Conservation (phyloP, 2,113 vertebrate species). For the Daphoenositta chrysoptera region DNA sequence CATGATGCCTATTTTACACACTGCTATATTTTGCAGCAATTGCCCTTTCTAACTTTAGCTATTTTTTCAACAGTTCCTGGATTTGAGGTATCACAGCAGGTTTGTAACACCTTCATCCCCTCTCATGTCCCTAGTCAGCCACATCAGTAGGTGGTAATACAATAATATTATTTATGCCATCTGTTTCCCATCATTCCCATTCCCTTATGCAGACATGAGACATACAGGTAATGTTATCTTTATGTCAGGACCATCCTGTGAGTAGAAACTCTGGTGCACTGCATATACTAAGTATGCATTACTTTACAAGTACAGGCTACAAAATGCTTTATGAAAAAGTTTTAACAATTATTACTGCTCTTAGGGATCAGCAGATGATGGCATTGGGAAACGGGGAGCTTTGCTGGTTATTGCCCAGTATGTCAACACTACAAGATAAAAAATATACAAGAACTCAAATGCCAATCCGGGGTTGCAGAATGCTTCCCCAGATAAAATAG, state of each 20-base stretch:
- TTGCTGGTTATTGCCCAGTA: background rate
- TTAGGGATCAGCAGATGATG: background rate
- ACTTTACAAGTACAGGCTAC: background rate
- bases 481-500: background rate
- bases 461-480: background rate
- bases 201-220: background rate
- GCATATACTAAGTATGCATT: background rate
- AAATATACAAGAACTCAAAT: background rate
- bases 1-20: background rate
- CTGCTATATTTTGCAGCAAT: background rate
- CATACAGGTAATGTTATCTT: background rate
- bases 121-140: background rate
- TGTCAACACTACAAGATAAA: background rate
- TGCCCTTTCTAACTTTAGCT: background rate
- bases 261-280: background rate
- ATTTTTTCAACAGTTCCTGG: background rate
- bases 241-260: background rate
- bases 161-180: background rate
- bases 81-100: background rate
- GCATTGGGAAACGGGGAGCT: background rate
- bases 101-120: background rate
- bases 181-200: background rate
- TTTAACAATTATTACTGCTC: background rate
- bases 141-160: background rate
- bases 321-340: background rate